phyloP scores from a whole-genome alignment of 2,888 invertebrate genomes.

The Synanthedon andrenaeformis region DNA sequence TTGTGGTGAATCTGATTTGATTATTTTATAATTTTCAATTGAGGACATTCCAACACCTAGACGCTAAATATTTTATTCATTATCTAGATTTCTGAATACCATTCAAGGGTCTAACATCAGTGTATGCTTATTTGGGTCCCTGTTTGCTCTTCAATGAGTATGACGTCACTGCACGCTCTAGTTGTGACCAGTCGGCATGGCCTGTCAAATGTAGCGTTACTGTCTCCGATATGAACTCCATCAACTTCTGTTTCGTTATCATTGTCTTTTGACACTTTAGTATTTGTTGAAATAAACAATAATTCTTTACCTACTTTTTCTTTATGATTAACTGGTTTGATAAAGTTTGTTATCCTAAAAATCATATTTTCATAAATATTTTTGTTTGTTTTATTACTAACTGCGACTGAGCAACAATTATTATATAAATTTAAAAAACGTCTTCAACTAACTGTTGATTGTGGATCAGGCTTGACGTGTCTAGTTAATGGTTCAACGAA shows the following conservation, averaged over 20 bases:
- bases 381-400: background rate
- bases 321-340: no score
- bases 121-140: background rate
- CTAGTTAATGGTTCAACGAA: conserved; percentile 8
- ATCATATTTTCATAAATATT: no score
- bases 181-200: conserved; percentile 44
- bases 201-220: conserved; percentile 31
- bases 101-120: background rate
- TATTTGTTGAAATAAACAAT: conserved; percentile 6
- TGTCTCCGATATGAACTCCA: conserved; percentile 26
- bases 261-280: conserved; percentile 34
- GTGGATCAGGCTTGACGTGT: background rate
- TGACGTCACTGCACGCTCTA: conserved; percentile 55
- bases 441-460: background rate
- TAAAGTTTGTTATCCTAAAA: no score
- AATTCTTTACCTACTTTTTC: no score
- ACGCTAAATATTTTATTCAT: no score
- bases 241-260: conserved; percentile 22
- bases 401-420: background rate
- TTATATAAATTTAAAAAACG: background rate
- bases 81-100: no score
- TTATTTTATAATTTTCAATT: no score
- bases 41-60: no score
- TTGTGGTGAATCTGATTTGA: no score
- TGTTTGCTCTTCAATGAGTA: conserved; percentile 19